Base-by-base conservation (phyloP, 2,113 vertebrate species). In the Stegastes partitus region DNA sequence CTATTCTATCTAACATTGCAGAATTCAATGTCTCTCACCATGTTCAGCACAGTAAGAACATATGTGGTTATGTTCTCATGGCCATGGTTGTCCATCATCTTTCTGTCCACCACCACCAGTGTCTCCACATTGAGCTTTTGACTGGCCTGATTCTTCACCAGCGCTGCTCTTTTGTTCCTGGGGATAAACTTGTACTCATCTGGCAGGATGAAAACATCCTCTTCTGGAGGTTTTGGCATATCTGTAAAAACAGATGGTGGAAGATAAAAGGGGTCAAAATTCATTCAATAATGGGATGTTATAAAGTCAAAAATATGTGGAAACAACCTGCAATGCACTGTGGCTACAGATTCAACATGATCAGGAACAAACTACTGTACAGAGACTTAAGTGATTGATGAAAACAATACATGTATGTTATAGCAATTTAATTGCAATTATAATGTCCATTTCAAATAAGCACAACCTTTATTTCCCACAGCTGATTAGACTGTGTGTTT, bases 51-150 rank as follows among this genome's bases (percentile, higher is more conserved):
- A 6, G 97, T 98, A 5, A 98, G 92, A 26, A 97, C 96, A 16
- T 97, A 98, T 49, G 96, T 98, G 44, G 97, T 97, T 68, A 98
- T 94, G 63, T 97, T 98, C 59, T 95, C 95, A 0, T 92, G 95
- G 7, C 97, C 96, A 0, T 98, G 97, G 87, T 89, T 96, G 34
- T 94, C 92, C 93, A 96, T 95, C 97, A 98, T 98, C 86, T 93
- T 94, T 22, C 79, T 94, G 90, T 98, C 97, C 2, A 97, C 96
- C 69, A 98, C 97, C 75, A 98, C 96, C 83, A 98, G 84, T 0
- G 95, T 97, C 93, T 98, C 97, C 68, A 97, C 96, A 5, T 96
- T 97, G 74, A 97, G 91, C 49, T 92, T 95, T 66, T 93, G 87
- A 11, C 84, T 92, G 50, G 66, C 68, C 1, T 88, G 90, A 44